A percentile compares a stretch with the other conserved stretches of the same genome.
Evolutionary conservation across 1,140 invertebrate genomes (phyloP).

Genomic region (Drosophila melanogaster): Release_6_plus_ISO1_MT NT_033777.3:14406001-14406500

Average conservation of each 20-base stretch:
- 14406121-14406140: background rate
- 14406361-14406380: background rate
- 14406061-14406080: slow-evolving; percentile 1
- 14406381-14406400: background rate
- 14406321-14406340: slow-evolving; percentile 19
- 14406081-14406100: slow-evolving; percentile 9
- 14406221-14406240: slow-evolving; percentile 30
- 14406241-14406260: slow-evolving; percentile 13
- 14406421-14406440: slow-evolving; percentile 36
- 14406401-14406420: slow-evolving; percentile 40
- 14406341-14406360: slow-evolving; percentile 2
- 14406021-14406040: slow-evolving; percentile 64
- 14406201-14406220: slow-evolving; percentile 16
- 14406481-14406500: background rate
- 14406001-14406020: slow-evolving; percentile 52
- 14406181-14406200: slow-evolving; percentile 35
- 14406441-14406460: slow-evolving; percentile 22
- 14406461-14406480: slow-evolving; percentile 45
- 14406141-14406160: slow-evolving; percentile 53
- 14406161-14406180: slow-evolving; percentile 46
- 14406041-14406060: background rate
- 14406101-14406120: slow-evolving; percentile 45
- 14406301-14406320: slow-evolving; percentile 8
- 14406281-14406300: slow-evolving; percentile 22
- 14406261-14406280: background rate